These are phyloP conservation scores for Liposcelis brunnea DNA, from an alignment of 2,888 invertebrate genomes.

Conservation along the genomic window DNA sequence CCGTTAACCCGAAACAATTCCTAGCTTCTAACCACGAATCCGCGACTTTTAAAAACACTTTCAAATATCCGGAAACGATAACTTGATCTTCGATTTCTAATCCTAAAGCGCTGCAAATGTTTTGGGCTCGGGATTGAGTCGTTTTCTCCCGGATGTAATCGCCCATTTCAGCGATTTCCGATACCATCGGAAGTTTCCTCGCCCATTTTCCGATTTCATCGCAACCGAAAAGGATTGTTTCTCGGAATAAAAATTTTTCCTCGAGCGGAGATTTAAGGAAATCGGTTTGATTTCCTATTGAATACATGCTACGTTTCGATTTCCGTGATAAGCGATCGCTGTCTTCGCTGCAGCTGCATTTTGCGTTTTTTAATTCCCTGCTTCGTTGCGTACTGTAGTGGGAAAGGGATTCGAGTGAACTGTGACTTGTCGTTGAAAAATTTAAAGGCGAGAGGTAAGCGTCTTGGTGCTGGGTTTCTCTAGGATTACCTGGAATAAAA, in stretches of 20 bases:
- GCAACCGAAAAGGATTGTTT: constrained; percentile 3
- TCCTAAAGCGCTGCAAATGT: not conserved
- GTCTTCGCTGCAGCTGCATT: too few relatives aligned
- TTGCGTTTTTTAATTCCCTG: too few relatives aligned
- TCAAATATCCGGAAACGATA: constrained; percentile 1
- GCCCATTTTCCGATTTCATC: not conserved
- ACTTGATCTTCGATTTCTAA: not conserved
- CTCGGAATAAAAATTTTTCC: constrained; percentile 5
- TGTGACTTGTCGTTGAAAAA: too few relatives aligned
- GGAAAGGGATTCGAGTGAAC: too few relatives aligned
- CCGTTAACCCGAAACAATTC: constrained; percentile 5
- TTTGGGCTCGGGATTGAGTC: constrained; percentile 4
- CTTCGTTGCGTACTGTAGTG: too few relatives aligned
- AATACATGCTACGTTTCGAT: too few relatives aligned
- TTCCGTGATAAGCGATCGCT: too few relatives aligned
- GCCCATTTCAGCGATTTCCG: not conserved
- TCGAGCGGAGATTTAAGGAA: not conserved
- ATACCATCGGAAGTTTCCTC: not conserved
- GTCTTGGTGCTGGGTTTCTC: not conserved
- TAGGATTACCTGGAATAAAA: too few relatives aligned
- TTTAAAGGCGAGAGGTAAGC: not conserved
- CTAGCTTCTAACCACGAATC: constrained; percentile 5
- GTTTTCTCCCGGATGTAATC: constrained; percentile 5
- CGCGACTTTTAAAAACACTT: constrained; percentile 2
- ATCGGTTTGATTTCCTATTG: not conserved